A percentile compares a stretch with the other conserved stretches of the same genome.
These are phyloP conservation scores for Odontocerum albicorne DNA, from an alignment of 2,888 invertebrate genomes.

Conservation along the genomic window DNA sequence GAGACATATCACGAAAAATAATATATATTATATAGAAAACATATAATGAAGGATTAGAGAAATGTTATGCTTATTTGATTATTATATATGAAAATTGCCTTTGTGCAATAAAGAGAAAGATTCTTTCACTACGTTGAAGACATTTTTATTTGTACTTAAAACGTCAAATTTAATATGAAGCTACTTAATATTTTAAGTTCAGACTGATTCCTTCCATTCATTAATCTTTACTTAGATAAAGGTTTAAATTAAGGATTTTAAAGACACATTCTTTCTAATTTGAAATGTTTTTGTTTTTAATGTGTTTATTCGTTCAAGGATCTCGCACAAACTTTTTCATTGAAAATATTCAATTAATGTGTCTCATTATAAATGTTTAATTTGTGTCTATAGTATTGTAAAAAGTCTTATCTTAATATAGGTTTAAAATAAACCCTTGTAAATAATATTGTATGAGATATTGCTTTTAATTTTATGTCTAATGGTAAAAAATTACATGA, in stretches of 20 bases:
- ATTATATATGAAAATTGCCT: constrained; percentile 12
- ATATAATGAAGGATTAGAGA: no score
- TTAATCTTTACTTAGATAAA: constrained; percentile 8
- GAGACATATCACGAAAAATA: constrained; percentile 17
- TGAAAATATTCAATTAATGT: constrained; percentile 12
- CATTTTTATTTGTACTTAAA: no score
- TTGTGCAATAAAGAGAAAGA: constrained; percentile 4
- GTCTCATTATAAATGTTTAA: constrained; percentile 14
- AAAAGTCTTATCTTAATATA: constrained; percentile 23
- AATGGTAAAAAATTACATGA: constrained; percentile 25
- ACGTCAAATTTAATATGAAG: no score
- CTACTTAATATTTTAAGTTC: constrained; percentile 20
- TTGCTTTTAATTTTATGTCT: constrained; percentile 30
- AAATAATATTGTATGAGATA: constrained; percentile 30
- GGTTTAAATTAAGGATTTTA: constrained; percentile 8
- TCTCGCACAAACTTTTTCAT: constrained; percentile 27
- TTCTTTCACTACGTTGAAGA: no score
- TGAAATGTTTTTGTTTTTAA: neutral
- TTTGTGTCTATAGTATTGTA: constrained; percentile 29
- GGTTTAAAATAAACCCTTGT: constrained; percentile 27
- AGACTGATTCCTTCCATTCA: constrained; percentile 32
- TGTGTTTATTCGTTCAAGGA: constrained; percentile 4
- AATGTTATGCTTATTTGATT: constrained; percentile 12
- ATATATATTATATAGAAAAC: constrained; percentile 4
- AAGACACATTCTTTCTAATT: neutral